phyloP scores from a whole-genome alignment of 2,797 vertebrate species.

The Phalanger gymnotis region DNA sequence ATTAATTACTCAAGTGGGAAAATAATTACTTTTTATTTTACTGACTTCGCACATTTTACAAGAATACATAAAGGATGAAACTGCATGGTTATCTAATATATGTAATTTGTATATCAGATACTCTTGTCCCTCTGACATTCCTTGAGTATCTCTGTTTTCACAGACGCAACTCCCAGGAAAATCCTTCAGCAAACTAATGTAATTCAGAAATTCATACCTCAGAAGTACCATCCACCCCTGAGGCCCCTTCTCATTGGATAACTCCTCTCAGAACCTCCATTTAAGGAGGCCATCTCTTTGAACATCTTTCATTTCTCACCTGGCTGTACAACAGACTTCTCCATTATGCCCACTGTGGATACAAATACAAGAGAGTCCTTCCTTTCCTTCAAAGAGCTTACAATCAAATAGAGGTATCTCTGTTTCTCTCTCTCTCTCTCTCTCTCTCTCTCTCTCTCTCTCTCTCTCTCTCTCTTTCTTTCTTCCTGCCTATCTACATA shows the following conservation, averaged over 20 bases:
- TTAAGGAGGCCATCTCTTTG: background rate
- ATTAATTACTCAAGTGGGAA: background rate
- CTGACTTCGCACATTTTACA: background rate
- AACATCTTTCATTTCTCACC: background rate
- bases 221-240: background rate
- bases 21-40: background rate
- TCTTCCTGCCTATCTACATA: accelerated
- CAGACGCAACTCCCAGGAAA: background rate
- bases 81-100: background rate
- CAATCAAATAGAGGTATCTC: background rate
- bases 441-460: too few species aligned
- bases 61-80: background rate
- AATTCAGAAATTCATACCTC: background rate
- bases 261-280: background rate
- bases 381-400: background rate
- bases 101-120: background rate
- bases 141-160: background rate
- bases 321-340: background rate
- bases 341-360: background rate
- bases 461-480: too few species aligned
- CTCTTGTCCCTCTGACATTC: background rate
- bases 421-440: background rate
- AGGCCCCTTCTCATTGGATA: background rate
- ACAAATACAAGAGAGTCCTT: background rate
- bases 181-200: background rate